Base-by-base conservation (phyloP, 2,113 vertebrate species). In the Hippocampus zosterae region DNA sequence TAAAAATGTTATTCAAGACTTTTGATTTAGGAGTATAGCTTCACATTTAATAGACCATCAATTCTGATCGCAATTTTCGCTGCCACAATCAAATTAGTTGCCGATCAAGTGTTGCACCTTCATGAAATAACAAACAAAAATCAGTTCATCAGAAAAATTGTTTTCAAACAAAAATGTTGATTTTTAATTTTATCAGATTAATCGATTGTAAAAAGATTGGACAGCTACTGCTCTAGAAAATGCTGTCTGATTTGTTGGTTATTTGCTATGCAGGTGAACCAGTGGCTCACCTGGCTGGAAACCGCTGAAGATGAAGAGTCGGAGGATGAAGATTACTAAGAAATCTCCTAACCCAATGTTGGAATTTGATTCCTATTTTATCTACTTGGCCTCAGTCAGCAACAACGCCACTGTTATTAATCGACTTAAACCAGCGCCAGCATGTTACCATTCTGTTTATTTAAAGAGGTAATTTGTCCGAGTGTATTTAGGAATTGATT, bases 221-320 rank as follows among this genome's bases (percentile, higher is more conserved):
- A 37, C 33, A 37, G 33, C 33, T 37, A 37, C 33, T 37, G 33
- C 33, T 37, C 33, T 37, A 37, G 6, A 37, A 37, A 37, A 37
- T 37, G 33, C 33, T 6, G 1, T 59, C 15, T 11, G 10, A 19
- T 37, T 64, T 19, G 4, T 46, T 29, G 7, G 10, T 27, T 95
- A 93, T 92, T 79, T 75, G 93, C 94, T 81, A 41, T 69, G 85
- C 94, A 99, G 93, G 96, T 94, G 91, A 96, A 98, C 89, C 97
- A 93, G 95, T 94, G 94, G 97, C 92, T 99, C 87, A 99, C 97
- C 86, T 98, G 97, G 97, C 92, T 99, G 92, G 97, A 99, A 91
- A 99, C 97, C 2, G 97, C 97, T 87, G 97, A 99, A 85, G 96
- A 98, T 76, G 97, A 99, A 84, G 97, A 98, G 91, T 99, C 97